Evolutionary conservation across 2,113 vertebrate species (phyloP), one percentile per base, ranked within the genome.

Genomic region (Poecile atricapillus): DNA sequence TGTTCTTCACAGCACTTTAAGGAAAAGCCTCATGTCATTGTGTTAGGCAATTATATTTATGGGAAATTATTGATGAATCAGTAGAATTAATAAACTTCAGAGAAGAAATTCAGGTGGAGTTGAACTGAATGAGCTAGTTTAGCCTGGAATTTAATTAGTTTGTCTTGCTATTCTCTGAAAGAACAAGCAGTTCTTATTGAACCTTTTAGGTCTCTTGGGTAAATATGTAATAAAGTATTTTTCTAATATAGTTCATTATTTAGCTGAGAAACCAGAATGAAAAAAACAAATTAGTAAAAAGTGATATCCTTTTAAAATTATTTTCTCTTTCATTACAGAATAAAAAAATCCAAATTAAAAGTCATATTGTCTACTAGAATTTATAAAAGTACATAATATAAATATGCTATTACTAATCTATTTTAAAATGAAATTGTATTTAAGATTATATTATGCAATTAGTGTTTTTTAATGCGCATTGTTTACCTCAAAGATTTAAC

Each of bases 221-320:
- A 87, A 91, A 80, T 55, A 82, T 41, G 6, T n/a, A 86, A 86
- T 74, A 71, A 75, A 92, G 19, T 18, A 58, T 75, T 95, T 94
- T 90, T 63, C 58, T 80, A 56, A 93, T 79, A 25, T 60, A 58
- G 14, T 71, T 96, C 73, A 80, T 88, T 93, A 94, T 95, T 97
- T 97, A 74, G 39, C 24, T 94, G 70, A 91, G 76, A 95, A 84
- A 92, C 91, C 59, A 93, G 65, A 95, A 96, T 13, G 53, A 70
- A 80, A 56, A 91, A 91, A 97, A 96, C 68, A 90, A 97, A 96
- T 95, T 93, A 96, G 83, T 73, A 49, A 87, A 94, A 82, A 94
- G 43, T 78, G 83, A 56, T 21, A 8, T 87, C 16, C 43, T 84
- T 76, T 71, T 33, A 1, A 53, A 90, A 79, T 6, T 80, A 6